Evolutionary conservation across 2,888 invertebrate species (phyloP).

Genomic region (Nomada lathburiana): DNA sequence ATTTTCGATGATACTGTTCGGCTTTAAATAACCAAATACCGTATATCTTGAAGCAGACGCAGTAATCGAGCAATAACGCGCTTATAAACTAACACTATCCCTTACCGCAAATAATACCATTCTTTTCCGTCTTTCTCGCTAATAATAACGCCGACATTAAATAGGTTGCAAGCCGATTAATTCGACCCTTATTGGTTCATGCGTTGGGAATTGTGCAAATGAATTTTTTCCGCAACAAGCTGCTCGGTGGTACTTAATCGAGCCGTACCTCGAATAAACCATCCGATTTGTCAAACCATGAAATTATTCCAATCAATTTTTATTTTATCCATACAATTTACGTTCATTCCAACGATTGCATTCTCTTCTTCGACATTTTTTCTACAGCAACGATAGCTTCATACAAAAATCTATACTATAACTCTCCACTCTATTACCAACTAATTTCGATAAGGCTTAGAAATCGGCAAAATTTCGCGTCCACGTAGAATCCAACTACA

Average conservation of each 20-base stretch:
- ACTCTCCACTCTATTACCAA: too few relatives aligned
- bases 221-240: constrained; percentile 35
- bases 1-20: neutral
- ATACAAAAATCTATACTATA: too few relatives aligned
- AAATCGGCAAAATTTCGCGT: too few relatives aligned
- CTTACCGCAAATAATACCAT: constrained; percentile 3
- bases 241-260: constrained; percentile 18
- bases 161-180: constrained; percentile 45
- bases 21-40: constrained; percentile 8
- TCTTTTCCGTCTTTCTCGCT: constrained; percentile 31
- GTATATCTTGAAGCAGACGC: neutral
- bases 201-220: constrained; percentile 43
- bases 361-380: too few relatives aligned
- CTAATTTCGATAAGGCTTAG: too few relatives aligned
- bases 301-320: neutral
- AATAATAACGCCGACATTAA: constrained; percentile 43
- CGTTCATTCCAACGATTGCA: too few relatives aligned
- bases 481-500: too few relatives aligned
- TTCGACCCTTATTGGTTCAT: constrained; percentile 43
- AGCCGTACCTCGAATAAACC: neutral
- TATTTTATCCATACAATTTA: neutral
- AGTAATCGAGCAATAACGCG: neutral
- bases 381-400: too few relatives aligned
- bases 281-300: constrained; percentile 5
- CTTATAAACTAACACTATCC: constrained; percentile 12